Conservation (phyloP, 2,797 vertebrate species). For the Hipposideros larvatus region DNA sequence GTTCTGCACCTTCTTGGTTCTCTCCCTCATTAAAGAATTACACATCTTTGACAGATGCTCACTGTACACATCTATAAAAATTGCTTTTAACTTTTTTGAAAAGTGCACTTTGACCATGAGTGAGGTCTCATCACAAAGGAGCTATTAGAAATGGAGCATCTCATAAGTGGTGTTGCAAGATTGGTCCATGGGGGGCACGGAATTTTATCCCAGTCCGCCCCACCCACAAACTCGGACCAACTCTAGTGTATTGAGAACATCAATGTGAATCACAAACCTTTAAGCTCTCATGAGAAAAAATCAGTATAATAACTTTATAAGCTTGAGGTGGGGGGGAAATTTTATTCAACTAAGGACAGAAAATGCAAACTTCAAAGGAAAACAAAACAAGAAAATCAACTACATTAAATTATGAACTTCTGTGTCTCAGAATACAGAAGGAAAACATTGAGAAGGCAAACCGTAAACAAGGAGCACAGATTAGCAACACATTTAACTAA, state of each 20-base stretch:
- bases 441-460: neutral
- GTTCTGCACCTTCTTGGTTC: neutral
- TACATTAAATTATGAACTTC: neutral
- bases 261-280: neutral
- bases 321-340: neutral
- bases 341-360: neutral
- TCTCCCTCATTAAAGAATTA: neutral
- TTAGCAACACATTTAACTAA: constrained; percentile 31
- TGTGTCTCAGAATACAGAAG: neutral
- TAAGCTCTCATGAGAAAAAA: neutral
- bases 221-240: rapidly evolving
- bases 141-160: no score
- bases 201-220: rapidly evolving
- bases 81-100: neutral
- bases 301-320: neutral
- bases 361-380: neutral
- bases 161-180: neutral
- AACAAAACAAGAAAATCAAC: neutral
- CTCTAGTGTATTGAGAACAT: rapidly evolving
- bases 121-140: neutral
- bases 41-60: neutral
- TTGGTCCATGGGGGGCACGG: rapidly evolving
- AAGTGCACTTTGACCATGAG: neutral
- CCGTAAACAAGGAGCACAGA: neutral
- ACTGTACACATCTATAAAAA: no score